Evolutionary conservation across 2,888 invertebrate genomes (phyloP), one percentile per base, ranked within the genome.

Genomic region (Serripes groenlandicus): DNA sequence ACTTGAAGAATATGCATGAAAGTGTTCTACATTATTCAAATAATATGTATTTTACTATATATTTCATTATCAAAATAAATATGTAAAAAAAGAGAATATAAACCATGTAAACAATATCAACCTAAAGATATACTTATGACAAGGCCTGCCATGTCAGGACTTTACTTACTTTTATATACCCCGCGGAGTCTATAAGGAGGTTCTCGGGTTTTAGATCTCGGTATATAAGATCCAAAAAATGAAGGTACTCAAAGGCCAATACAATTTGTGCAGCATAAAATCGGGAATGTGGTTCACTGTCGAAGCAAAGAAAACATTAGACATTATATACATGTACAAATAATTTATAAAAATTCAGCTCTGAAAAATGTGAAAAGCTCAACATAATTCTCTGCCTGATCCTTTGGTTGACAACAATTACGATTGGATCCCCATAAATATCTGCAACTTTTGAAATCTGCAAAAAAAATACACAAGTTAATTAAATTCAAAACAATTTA

Each of bases 231-330:
- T 99, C 99, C 95, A 99, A 96, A 95, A 98, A 99, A 95, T 99
- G 99, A 88, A 99, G 97, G 96, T 99, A 99, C 96, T 99, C 99
- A 95, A 99, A 99, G 81, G 99, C 99, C 94, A 99, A 97, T 92
- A 99, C 99, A 93, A 99, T 99, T 96, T 99, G 99, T 91, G 99
- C 99, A 92, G 99, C 99, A 95, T 99, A 99, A 96, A 99, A 99
- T 86, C 99, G 97, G 91, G 99, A 99, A 95, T 99, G 99, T 42
- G 99, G 98, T 95, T 99, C 99, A 90, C 98, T 98, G 95, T 97
- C 96, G 88, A 86, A 86, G 89, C 83, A 89, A 88, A 90, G 87
- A 88, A 84, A 87, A 85, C 80, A 68, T 73, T 28, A 60, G 60
- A 49, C 15, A 49, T 49, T 49, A 49, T 49, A 49, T 49, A 5